Evolutionary conservation across 2,797 vertebrate genomes (phyloP).

Genomic region (Onychomys arenicola): DNA sequence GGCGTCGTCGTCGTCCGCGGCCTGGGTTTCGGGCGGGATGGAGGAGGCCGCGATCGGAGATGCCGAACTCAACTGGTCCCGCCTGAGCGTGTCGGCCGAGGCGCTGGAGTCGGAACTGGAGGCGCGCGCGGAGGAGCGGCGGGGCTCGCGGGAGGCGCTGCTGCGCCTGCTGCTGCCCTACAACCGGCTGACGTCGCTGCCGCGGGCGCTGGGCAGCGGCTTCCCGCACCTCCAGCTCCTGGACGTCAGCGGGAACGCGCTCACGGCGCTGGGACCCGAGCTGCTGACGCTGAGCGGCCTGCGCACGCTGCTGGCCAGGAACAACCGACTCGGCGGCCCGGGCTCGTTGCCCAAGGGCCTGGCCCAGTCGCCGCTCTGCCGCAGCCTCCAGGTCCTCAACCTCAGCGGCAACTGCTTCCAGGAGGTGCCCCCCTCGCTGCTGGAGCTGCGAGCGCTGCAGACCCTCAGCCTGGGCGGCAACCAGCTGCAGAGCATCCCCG

Average conservation of each 20-base stretch:
- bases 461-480: constrained; percentile 97
- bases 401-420: constrained; percentile 96
- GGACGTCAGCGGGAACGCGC: constrained; percentile 95
- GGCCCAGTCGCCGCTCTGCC: constrained; percentile 88
- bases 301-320: constrained; percentile 95
- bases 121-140: constrained; percentile 87
- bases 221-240: constrained; percentile 93
- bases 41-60: constrained; percentile 79
- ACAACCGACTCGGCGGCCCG: constrained; percentile 95
- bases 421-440: constrained; percentile 92
- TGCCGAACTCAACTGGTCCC: constrained; percentile 90
- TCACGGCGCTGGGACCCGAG: constrained; percentile 91
- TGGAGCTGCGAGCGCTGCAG: constrained; percentile 91
- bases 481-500: constrained; percentile 94
- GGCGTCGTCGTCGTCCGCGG: neutral
- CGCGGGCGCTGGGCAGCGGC: constrained; percentile 86
- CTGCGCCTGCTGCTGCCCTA: constrained; percentile 92
- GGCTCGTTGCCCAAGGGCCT: constrained; percentile 94
- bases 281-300: constrained; percentile 90
- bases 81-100: constrained; percentile 85
- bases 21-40: neutral
- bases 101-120: constrained; percentile 87
- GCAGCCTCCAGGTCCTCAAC: constrained; percentile 95
- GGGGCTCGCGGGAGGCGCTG: constrained; percentile 84
- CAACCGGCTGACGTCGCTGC: constrained; percentile 90